Evolutionary conservation across 2,113 vertebrate genomes (phyloP), one percentile per base, ranked within the genome.

Genomic region (Capra hircus): DNA sequence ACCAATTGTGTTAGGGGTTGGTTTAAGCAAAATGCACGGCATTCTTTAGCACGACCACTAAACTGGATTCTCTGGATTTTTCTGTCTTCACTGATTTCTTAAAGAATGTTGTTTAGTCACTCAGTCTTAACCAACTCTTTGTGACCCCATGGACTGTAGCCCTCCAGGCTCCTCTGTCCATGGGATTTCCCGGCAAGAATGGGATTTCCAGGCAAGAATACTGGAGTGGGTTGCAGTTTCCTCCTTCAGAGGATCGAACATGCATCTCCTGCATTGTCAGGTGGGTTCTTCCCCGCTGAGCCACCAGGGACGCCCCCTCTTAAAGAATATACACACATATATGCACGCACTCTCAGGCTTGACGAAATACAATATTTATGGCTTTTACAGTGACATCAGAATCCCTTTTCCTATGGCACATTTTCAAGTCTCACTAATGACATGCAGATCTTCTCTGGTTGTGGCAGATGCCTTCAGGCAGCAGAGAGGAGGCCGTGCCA

Each of bases 391-490:
- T 84, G 55, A 53, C 25, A 90, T 53, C 50, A 89, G 48, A 77
- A 88, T 85, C 77, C 28, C 10, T 88, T 97, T 88, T 87, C 88
- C 57, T 53, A 14, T 12, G 48, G 25, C 80, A 71, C 30, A 53
- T 91, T 89, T 91, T 93, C 36, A 95, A 94, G 40, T 62, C 13
- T 80, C 23, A 43, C 40, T 95, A 71, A 91, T 96, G 30, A 93
- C 84, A 88, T 86, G 28, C 33, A 64, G 53, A 71, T 92, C 80
- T 40, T 88, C 25, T 93, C 71, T 57, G 40, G 14, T 60, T 77
- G 27, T 57, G 86, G 87, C 83, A 92, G 87, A 92, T 82, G 7
- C 91, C 40, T 0, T 81, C 88, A 95, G 90, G 55, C 12, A 27
- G 36, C 53, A 90, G 53, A 28, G 40, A 60, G 78, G 78, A 67